Evolutionary conservation across 2,888 invertebrate genomes (phyloP), one percentile per base, ranked within the genome.

Genomic region (Fissipunctia ypsillon): DNA sequence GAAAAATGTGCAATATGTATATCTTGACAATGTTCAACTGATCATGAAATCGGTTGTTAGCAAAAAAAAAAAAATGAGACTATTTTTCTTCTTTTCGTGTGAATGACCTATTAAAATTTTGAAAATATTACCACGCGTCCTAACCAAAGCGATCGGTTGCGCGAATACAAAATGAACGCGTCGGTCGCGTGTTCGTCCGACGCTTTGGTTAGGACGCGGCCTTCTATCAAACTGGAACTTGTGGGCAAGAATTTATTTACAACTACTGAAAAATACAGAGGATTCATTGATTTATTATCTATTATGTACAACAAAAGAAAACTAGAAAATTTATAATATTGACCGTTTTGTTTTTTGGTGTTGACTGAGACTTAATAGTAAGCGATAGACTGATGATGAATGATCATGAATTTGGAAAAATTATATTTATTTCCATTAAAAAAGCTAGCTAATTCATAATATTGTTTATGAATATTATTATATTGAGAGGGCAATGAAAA

Each of bases 321-420:
- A 41, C 9, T 82, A 69, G 78, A 59, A n/a, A n/a, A n/a, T 63
- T 69, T 66, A 69, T 59, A n/a, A 43, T n/a, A 38, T 38, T 65
- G 54, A 59, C 22, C 35, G 68, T 78, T 63, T 69, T 66, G 22
- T 56, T 71, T 59, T 77, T 60, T 73, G 61, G 63, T 72, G 66
- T 81, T 73, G 77, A 85, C 71, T 86, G 84, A 84, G 84, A 85
- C 87, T 86, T 86, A 86, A 81, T 72, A 68, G 80, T 75, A 81
- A 84, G 84, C 66, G 70, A 81, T 81, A 81, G 81, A 86, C 78
- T 86, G 76, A 84, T 59, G 67, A 72, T 50, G 72, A 76, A 81
- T 69, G 79, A 78, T 75, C 69, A 72, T 76, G 64, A 78, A 64
- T 50, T 68, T 63, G 60, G 60, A 78, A 76, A 52, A 56, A 56